A percentile compares a stretch with the other conserved stretches of the same genome.
Evolutionary conservation across 2,888 invertebrate genomes (phyloP).

Genomic region (Campoplex capitator): DNA sequence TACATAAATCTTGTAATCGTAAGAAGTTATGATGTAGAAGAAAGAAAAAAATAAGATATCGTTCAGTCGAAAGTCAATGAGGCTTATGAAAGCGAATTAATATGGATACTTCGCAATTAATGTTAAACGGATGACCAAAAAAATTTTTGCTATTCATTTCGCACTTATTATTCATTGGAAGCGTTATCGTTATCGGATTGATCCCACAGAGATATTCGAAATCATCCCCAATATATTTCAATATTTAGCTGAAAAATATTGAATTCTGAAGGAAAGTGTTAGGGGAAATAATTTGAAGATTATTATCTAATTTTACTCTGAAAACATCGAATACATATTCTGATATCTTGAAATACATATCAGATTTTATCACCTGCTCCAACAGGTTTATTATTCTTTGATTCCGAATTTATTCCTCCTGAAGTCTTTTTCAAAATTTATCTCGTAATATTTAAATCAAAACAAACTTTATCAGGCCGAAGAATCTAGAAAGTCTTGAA

Average conservation of each 20-base stretch:
- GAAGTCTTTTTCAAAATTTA: background rate
- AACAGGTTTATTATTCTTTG: background rate
- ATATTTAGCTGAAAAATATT: background rate
- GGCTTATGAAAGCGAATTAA: background rate
- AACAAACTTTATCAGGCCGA: background rate
- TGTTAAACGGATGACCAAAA: background rate
- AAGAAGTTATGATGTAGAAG: background rate
- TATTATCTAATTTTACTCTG: background rate
- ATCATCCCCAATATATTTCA: background rate
- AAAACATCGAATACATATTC: background rate
- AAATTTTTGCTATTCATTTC: background rate
- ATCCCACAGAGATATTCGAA: background rate
- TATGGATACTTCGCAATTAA: background rate
- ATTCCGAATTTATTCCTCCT: background rate
- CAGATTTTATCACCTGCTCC: background rate
- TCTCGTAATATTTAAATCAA: background rate
- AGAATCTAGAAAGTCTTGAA: background rate
- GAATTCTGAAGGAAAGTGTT: background rate
- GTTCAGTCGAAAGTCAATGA: constrained; percentile 25
- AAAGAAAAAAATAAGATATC: background rate
- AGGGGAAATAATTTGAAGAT: background rate
- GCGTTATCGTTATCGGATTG: background rate
- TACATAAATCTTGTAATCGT: constrained; percentile 25
- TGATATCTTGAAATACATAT: background rate
- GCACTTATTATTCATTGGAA: background rate